Evolutionary conservation across 2,888 invertebrate species (phyloP).

Genomic region (Oligia strigilis): DNA sequence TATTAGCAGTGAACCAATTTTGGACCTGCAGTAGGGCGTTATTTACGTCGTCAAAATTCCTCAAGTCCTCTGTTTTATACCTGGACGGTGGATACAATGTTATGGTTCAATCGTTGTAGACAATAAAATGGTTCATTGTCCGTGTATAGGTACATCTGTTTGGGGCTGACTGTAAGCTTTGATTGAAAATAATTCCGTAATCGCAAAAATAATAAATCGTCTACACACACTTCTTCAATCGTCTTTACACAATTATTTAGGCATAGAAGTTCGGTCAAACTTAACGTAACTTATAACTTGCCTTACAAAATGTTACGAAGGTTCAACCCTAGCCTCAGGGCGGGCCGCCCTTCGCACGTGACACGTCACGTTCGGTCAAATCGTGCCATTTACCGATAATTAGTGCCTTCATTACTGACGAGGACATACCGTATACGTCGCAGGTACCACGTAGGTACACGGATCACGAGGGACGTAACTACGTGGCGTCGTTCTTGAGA

Average conservation of each 20-base stretch:
- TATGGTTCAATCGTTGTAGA: background rate
- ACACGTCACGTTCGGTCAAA: slow-evolving; percentile 3
- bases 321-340: slow-evolving; percentile 2
- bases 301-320: background rate
- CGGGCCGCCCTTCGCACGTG: slow-evolving; percentile 19
- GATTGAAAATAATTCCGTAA: background rate
- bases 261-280: background rate
- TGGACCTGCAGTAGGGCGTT: no score
- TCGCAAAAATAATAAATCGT: background rate
- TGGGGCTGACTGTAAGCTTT: background rate
- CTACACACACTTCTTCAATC: background rate
- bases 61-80: no score
- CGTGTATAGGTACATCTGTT: no score
- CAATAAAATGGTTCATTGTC: background rate
- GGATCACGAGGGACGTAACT: background rate
- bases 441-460: background rate
- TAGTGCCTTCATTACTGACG: slow-evolving; percentile 1
- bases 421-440: slow-evolving; percentile 35
- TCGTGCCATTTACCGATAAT: slow-evolving; percentile 20
- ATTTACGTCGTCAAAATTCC: no score
- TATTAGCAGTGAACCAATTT: no score
- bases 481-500: slow-evolving; percentile 14
- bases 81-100: no score
- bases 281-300: slow-evolving; percentile 4
- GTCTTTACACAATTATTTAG: background rate